These are phyloP conservation scores for Paguma larvata DNA, from an alignment of 2,797 vertebrate species.

Conservation along the genomic window DNA sequence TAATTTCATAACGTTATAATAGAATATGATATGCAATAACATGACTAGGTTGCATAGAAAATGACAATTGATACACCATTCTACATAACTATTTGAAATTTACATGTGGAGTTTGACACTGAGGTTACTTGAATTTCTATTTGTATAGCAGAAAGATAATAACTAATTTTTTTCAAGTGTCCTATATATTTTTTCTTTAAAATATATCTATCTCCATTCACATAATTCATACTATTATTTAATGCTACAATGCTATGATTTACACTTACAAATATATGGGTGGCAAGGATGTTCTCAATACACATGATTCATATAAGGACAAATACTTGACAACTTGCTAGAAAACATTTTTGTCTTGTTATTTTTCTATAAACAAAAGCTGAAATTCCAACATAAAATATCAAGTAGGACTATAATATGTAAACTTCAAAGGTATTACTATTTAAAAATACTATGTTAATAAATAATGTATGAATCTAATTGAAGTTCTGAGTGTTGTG, in stretches of 20 bases:
- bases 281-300: background rate
- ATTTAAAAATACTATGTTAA: background rate
- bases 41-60: background rate
- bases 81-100: slow-evolving; percentile 17
- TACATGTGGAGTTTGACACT: background rate
- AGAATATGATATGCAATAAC: background rate
- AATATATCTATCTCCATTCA: background rate
- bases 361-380: slow-evolving; percentile 12
- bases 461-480: background rate
- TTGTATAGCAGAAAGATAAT: background rate
- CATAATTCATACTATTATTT: background rate
- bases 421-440: background rate
- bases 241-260: background rate
- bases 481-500: background rate
- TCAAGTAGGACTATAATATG: background rate
- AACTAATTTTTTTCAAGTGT: background rate
- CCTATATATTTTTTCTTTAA: background rate
- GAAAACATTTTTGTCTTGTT: background rate
- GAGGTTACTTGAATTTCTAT: slow-evolving; percentile 2
- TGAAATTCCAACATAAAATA: background rate
- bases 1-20: background rate
- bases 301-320: background rate
- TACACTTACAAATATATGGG: background rate
- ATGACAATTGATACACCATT: background rate
- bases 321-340: background rate